Evolutionary conservation across 2,113 vertebrate genomes (phyloP).

Genomic region (Corythaixoides concolor): DNA sequence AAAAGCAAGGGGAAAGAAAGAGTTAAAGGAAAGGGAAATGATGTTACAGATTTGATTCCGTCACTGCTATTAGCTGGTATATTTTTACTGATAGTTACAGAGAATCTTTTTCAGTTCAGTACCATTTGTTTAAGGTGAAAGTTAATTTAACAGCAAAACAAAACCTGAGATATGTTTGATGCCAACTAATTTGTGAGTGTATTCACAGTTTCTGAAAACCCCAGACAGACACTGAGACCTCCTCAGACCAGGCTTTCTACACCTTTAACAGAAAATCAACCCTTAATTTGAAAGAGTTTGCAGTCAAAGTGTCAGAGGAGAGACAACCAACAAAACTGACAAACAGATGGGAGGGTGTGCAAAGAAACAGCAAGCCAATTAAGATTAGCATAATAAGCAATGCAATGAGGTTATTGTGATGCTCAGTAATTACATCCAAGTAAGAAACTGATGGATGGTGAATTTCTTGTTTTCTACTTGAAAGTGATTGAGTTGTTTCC

Average conservation of each 20-base stretch:
- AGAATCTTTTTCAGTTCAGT: not conserved
- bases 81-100: not conserved
- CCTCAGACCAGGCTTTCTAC: not conserved
- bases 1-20: not conserved
- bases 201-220: not conserved
- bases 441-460: not conserved
- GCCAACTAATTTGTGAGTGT: not conserved
- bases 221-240: not conserved
- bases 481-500: constrained; percentile 10
- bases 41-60: not conserved
- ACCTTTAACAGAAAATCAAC: not conserved
- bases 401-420: not conserved
- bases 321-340: not conserved
- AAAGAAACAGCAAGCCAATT: constrained; percentile 18
- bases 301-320: not conserved
- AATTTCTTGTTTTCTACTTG: constrained; percentile 37
- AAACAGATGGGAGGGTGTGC: constrained; percentile 9
- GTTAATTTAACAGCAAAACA: not conserved
- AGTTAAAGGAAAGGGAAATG: not conserved
- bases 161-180: not conserved
- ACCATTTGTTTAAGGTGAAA: not conserved
- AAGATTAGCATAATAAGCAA: constrained; percentile 38
- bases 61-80: not conserved
- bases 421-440: constrained; percentile 30
- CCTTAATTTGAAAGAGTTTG: not conserved